Conservation (phyloP, 2,113 vertebrate species). For the Corythaeola cristata region DNA sequence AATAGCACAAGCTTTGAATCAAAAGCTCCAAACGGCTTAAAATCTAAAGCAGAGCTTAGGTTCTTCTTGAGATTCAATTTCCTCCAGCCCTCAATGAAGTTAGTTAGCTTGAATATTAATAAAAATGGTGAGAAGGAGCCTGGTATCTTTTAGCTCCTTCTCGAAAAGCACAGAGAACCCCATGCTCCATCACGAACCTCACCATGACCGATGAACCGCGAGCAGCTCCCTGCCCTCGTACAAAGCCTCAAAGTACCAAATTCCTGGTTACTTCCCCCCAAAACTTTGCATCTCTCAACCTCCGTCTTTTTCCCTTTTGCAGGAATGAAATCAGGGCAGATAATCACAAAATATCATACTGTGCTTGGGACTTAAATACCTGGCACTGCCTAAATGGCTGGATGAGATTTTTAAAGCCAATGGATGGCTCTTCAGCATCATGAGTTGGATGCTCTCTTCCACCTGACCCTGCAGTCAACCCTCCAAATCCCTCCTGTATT, state of each 20-base stretch:
- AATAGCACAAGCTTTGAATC: background rate
- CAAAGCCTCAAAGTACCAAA: background rate
- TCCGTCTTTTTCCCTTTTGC: background rate
- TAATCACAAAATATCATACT: background rate
- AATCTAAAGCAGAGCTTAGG: slow-evolving; percentile 30
- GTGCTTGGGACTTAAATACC: background rate
- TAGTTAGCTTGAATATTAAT: slow-evolving; percentile 50
- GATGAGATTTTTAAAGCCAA: background rate
- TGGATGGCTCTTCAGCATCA: background rate
- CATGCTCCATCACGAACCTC: background rate
- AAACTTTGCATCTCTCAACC: background rate
- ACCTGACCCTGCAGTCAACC: background rate
- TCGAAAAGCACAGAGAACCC: background rate
- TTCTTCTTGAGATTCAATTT: slow-evolving; percentile 47
- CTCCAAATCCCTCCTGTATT: background rate
- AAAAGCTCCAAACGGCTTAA: background rate
- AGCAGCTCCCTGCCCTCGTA: background rate
- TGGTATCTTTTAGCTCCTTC: background rate
- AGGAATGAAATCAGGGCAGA: background rate
- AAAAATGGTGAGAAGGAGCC: background rate
- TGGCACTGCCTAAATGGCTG: background rate
- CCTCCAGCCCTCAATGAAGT: slow-evolving; percentile 1
- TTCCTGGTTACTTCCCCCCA: background rate
- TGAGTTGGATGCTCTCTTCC: background rate
- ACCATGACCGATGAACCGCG: fast-evolving